phyloP scores from a whole-genome alignment of 2,797 vertebrate species.

The Diglossa cyanea region DNA sequence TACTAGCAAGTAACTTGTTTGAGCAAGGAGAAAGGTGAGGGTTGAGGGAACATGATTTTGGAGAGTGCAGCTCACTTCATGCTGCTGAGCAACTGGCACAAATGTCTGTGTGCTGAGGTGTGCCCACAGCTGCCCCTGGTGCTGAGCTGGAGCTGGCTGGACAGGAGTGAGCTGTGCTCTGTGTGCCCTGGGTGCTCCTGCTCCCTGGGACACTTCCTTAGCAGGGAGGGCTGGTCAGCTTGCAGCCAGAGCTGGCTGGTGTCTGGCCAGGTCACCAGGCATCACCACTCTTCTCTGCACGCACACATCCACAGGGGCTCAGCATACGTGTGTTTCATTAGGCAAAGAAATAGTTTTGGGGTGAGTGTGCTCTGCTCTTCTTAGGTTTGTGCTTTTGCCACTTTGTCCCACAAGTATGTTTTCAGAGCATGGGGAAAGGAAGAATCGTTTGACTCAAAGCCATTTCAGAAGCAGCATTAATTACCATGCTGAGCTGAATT shows the following conservation, averaged over 20 bases:
- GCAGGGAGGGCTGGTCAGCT: not conserved
- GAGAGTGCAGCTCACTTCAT: not conserved
- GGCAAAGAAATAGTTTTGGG: not conserved
- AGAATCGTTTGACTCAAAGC: not conserved
- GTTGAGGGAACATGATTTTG: not conserved
- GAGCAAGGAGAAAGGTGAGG: not conserved
- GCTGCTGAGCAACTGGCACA: not conserved
- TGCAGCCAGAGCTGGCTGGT: not conserved
- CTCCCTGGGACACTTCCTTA: rapidly evolving
- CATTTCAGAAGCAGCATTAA: constrained; percentile 5
- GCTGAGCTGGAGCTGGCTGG: not conserved
- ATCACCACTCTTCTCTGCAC: rapidly evolving
- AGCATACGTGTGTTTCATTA: not conserved
- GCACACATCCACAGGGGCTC: not conserved
- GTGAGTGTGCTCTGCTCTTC: not conserved
- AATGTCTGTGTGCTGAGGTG: not conserved
- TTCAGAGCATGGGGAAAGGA: not conserved
- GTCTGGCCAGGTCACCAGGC: not conserved
- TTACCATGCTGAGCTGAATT: not conserved
- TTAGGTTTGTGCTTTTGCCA: not conserved
- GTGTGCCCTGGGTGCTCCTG: not conserved
- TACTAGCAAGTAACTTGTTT: not conserved
- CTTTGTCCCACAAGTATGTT: not conserved
- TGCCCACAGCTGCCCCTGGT: not conserved
- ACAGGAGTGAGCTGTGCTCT: not conserved